phyloP scores from a whole-genome alignment of 2,113 vertebrate genomes.

The Gambusia affinis region DNA sequence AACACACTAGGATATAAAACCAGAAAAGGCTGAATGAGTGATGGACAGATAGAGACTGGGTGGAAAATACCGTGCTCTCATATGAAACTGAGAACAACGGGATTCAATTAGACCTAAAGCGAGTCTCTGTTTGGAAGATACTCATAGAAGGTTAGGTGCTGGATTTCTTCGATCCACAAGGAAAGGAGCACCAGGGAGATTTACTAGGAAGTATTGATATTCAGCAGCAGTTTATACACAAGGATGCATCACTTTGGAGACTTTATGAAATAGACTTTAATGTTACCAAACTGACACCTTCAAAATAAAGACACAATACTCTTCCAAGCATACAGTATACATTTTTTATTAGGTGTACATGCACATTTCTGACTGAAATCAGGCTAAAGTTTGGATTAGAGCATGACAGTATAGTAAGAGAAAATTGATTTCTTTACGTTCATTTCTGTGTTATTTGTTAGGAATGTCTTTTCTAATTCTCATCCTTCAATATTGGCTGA shows the following conservation, averaged over 20 bases:
- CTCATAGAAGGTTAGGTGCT: conserved; percentile 54
- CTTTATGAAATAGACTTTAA: conserved; percentile 8
- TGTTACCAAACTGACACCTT: not conserved
- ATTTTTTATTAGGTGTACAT: not conserved
- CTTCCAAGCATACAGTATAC: not conserved
- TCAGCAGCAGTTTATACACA: conserved; percentile 21
- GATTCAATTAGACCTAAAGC: conserved; percentile 48
- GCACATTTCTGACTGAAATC: no score
- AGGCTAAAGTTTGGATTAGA: no score
- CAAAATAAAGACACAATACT: not conserved
- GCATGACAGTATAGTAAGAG: no score
- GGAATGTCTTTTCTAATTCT: no score
- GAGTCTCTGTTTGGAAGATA: conserved; percentile 30
- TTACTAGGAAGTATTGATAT: conserved; percentile 35
- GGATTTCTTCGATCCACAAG: conserved; percentile 35
- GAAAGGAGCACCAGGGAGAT: conserved; percentile 26
- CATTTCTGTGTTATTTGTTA: no score
- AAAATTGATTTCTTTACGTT: no score
- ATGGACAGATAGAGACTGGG: conserved; percentile 38
- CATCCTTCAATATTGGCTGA: no score
- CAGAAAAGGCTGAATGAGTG: conserved; percentile 54
- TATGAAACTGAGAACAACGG: conserved; percentile 45
- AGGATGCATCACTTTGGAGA: conserved; percentile 7
- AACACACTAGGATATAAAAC: conserved; percentile 42
- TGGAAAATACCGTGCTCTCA: conserved; percentile 7